Percentiles rank a stretch among this genome's conserved stretches.
phyloP scores from a whole-genome alignment of 2,888 invertebrate species.

The Tolmerus cingulatus region DNA sequence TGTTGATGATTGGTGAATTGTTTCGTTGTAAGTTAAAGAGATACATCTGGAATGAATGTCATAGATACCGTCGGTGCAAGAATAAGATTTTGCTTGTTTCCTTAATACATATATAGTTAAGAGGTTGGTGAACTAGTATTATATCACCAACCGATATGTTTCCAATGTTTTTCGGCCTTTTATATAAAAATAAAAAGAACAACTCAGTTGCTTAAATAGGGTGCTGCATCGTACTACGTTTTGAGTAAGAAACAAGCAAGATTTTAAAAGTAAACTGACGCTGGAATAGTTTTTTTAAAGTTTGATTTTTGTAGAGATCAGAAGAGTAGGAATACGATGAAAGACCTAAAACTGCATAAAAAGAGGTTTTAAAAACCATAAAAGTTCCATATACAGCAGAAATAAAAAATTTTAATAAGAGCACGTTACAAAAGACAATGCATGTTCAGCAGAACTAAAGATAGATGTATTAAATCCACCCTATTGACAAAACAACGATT shows the following conservation, averaged over 20 bases:
- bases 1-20: slow-evolving; percentile 10
- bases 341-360: neutral
- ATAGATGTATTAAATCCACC: neutral
- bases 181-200: neutral
- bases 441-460: neutral
- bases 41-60: neutral
- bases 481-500: neutral
- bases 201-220: neutral
- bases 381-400: neutral
- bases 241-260: neutral
- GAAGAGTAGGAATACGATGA: neutral
- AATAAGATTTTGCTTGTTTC: neutral
- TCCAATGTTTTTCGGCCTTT: neutral
- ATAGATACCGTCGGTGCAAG: neutral
- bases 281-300: neutral
- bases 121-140: neutral
- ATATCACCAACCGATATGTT: neutral
- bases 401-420: neutral
- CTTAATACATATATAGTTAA: neutral
- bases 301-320: neutral
- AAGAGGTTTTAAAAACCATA: neutral
- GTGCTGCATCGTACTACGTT: neutral
- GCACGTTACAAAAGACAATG: neutral
- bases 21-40: neutral
- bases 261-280: neutral